A percentile compares a stretch with the other conserved stretches of the same genome.
Conservation (phyloP, 2,888 invertebrate species). For the Coelopa pilipes region DNA sequence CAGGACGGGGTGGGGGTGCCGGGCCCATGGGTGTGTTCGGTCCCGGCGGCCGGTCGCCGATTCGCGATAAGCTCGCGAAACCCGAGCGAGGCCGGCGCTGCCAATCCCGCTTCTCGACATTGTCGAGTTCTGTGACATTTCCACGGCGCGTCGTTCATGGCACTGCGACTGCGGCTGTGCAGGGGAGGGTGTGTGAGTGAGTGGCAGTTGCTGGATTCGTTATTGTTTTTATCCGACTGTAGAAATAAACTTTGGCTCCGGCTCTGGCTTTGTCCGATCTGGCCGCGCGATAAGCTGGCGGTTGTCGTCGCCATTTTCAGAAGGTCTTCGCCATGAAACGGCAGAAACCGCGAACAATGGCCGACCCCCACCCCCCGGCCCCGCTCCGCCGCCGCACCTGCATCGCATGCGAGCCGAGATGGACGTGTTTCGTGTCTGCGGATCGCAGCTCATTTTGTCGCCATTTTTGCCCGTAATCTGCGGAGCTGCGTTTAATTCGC, state of each 20-base stretch:
- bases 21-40: conserved; percentile 35
- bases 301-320: neutral
- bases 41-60: neutral
- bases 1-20: conserved; percentile 21
- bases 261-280: conserved; percentile 10
- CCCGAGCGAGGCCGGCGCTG: neutral
- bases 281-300: conserved; percentile 7
- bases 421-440: conserved; percentile 5
- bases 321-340: conserved; percentile 20
- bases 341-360: conserved; percentile 8
- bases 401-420: conserved; percentile 13
- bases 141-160: conserved; percentile 4
- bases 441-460: conserved; percentile 18
- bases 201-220: no score
- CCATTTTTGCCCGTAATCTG: conserved; percentile 14
- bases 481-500: no score
- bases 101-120: neutral
- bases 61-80: no score
- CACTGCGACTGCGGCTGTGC: no score
- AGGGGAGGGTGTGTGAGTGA: no score
- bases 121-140: conserved; percentile 7
- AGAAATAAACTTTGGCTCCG: conserved; percentile 2
- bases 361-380: neutral
- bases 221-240: neutral
- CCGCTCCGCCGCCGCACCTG: neutral